Evolutionary conservation across 2,888 invertebrate genomes (phyloP).

Genomic region (Schizaphis graminum): DNA sequence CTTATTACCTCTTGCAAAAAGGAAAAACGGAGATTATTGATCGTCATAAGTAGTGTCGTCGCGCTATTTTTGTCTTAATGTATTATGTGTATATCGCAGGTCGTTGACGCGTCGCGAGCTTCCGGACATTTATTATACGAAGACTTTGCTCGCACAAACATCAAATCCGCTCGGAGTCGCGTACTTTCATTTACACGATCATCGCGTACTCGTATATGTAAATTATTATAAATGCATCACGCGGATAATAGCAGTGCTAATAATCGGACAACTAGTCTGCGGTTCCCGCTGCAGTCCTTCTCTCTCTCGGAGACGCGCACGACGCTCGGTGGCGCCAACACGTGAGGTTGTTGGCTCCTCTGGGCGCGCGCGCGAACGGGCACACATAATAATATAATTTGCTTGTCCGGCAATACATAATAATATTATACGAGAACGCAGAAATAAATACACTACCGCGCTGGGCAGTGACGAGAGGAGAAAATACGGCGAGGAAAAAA

Average conservation of each 20-base stretch:
- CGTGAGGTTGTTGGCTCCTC: constrained; percentile 41
- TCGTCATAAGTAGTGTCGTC: not conserved
- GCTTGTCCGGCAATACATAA: not conserved
- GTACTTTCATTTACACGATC: not conserved
- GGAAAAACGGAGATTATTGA: no score
- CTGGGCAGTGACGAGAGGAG: not conserved
- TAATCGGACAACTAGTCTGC: not conserved
- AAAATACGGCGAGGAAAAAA: not conserved
- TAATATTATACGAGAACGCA: not conserved
- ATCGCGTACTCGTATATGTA: not conserved
- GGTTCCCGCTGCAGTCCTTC: not conserved
- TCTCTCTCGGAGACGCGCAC: not conserved
- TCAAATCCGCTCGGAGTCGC: not conserved
- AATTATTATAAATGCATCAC: not conserved
- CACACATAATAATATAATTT: not conserved
- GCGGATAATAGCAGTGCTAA: not conserved
- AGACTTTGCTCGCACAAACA: not conserved
- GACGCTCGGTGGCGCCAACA: constrained; percentile 15
- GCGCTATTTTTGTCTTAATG: not conserved
- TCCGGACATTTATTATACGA: not conserved
- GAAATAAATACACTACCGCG: not conserved
- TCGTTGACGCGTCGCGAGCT: not conserved
- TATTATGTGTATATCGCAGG: not conserved
- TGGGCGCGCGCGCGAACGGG: not conserved
- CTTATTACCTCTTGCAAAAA: no score